Percentiles rank a stretch among this genome's conserved stretches.
phyloP scores from a whole-genome alignment of 2,113 vertebrate genomes.

The Rhombomys opimus region DNA sequence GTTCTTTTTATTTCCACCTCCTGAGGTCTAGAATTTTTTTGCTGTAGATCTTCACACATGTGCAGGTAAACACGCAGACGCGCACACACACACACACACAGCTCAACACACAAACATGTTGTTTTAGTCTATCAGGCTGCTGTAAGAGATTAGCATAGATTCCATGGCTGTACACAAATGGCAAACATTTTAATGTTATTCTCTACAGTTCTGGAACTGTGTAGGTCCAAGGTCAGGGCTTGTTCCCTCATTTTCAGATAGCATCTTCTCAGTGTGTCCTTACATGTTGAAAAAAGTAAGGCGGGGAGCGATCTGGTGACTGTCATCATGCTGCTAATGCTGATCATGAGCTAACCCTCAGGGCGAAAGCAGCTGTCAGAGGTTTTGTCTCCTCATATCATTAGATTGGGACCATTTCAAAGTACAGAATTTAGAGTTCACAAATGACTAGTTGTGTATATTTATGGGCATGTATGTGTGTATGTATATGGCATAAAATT shows the following conservation, averaged over 20 bases:
- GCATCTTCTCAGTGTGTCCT: not conserved
- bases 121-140: not conserved
- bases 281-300: not conserved
- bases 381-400: too few relatives aligned
- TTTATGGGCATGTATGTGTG: not conserved
- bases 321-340: not conserved
- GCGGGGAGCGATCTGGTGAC: not conserved
- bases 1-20: not conserved
- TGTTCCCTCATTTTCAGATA: not conserved
- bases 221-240: not conserved
- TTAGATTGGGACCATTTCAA: not conserved
- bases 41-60: not conserved
- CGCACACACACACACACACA: not conserved
- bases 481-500: not conserved
- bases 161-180: not conserved
- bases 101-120: not conserved
- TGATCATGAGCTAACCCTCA: not conserved
- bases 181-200: not conserved
- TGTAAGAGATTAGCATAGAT: not conserved
- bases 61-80: not conserved
- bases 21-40: not conserved
- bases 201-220: not conserved
- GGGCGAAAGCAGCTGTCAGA: not conserved
- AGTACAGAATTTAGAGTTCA: not conserved
- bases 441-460: not conserved